These are phyloP conservation scores for Drosophila trichaetosa DNA, from an alignment of 2,888 invertebrate genomes.

Conservation along the genomic window DNA sequence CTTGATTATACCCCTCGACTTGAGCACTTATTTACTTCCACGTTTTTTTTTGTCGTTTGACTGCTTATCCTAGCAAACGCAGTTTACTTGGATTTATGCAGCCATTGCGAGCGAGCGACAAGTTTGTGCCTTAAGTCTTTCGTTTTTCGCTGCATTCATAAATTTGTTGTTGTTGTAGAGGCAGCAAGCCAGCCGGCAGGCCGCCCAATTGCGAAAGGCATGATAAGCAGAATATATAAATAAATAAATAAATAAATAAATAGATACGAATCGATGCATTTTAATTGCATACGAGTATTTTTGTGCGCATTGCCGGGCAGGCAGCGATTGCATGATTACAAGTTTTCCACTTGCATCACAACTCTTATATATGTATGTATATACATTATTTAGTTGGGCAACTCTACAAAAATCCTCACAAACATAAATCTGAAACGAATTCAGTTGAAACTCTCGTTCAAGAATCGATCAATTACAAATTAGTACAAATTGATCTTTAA, in stretches of 20 bases:
- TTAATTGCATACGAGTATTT: conserved; percentile 7
- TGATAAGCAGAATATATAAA: conserved; percentile 66
- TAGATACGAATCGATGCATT: conserved; percentile 33
- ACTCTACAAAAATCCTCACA: background rate
- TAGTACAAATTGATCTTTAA: background rate
- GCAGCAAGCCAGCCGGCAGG: conserved; percentile 1
- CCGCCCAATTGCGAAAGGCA: conserved; percentile 57
- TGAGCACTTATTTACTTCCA: background rate
- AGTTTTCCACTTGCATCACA: background rate
- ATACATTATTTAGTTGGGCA: background rate
- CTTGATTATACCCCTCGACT: background rate
- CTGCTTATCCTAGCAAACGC: conserved; percentile 29
- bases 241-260: conserved; percentile 11
- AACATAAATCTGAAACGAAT: background rate
- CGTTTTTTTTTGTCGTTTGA: background rate
- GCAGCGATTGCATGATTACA: background rate
- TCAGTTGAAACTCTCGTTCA: background rate
- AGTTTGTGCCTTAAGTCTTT: conserved; percentile 71
- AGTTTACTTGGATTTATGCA: conserved; percentile 50
- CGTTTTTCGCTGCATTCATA: conserved; percentile 51
- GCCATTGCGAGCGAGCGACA: conserved; percentile 35
- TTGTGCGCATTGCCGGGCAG: background rate
- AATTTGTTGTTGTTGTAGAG: conserved; percentile 18
- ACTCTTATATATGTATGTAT: too few relatives aligned
- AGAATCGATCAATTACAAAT: background rate